phyloP scores from a whole-genome alignment of 2,888 invertebrate species.

The Eilema depressum region DNA sequence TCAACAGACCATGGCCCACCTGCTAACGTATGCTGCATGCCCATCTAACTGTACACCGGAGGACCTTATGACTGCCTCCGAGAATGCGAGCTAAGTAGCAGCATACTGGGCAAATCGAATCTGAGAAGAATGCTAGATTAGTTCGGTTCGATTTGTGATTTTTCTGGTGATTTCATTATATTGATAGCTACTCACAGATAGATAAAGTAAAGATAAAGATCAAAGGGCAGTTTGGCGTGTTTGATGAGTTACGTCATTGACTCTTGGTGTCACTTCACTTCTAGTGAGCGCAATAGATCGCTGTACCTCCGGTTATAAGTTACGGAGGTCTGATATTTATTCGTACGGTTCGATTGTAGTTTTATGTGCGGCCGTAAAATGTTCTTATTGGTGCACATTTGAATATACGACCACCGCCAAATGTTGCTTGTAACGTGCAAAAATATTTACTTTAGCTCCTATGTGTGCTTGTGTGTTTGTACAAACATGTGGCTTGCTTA shows the following conservation, averaged over 20 bases:
- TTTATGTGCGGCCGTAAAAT: constrained; percentile 83
- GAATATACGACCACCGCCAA: constrained; percentile 80
- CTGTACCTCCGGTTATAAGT: constrained; percentile 73
- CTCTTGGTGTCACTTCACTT: constrained; percentile 21
- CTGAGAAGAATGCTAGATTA: too few species aligned
- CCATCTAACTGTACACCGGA: too few species aligned
- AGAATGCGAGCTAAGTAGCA: too few species aligned
- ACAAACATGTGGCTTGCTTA: constrained; percentile 32
- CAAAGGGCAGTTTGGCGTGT: background rate
- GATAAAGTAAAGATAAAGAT: too few species aligned
- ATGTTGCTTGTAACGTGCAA: constrained; percentile 74
- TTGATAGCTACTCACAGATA: too few species aligned
- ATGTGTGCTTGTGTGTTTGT: constrained; percentile 26
- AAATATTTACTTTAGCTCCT: constrained; percentile 74
- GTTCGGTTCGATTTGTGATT: too few species aligned
- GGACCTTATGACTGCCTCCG: too few species aligned
- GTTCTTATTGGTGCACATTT: constrained; percentile 84
- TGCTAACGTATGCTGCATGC: too few species aligned
- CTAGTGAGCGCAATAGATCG: constrained; percentile 41
- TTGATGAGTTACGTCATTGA: background rate
- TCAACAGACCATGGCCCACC: too few species aligned
- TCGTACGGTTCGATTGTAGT: constrained; percentile 84
- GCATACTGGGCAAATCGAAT: too few species aligned
- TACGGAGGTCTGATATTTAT: constrained; percentile 85
- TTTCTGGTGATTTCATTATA: too few species aligned